Evolutionary conservation across 1,140 invertebrate species (phyloP).

Genomic region (Aphelinus atriplicis): DNA sequence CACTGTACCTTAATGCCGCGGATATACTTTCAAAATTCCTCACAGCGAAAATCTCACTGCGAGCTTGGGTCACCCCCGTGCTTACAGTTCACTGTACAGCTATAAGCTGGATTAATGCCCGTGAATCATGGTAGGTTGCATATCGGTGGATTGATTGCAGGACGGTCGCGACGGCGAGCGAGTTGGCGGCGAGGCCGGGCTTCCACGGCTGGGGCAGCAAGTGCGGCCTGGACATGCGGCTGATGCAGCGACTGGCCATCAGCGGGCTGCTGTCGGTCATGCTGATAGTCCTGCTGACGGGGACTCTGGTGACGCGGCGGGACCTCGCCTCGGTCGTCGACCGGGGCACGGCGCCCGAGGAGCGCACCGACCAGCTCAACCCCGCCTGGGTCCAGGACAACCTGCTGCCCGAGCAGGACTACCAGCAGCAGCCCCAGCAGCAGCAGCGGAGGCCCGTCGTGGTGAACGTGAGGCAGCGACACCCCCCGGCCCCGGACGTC

Average conservation of each 20-base stretch:
- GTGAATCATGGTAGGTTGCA: no score
- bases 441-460: constrained; percentile 60
- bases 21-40: no score
- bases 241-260: constrained; percentile 61
- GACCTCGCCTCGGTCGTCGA: constrained; percentile 57
- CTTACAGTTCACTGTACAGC: no score
- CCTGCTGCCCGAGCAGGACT: constrained; percentile 48
- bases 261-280: constrained; percentile 62
- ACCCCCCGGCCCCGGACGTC: constrained; percentile 54
- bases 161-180: background rate
- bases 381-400: constrained; percentile 59
- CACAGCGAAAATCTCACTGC: no score
- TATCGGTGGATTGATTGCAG: no score
- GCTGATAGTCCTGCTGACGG: constrained; percentile 60
- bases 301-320: constrained; percentile 57
- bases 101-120: no score
- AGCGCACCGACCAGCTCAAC: constrained; percentile 55
- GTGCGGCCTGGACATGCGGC: constrained; percentile 52
- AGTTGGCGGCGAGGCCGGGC: background rate
- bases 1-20: no score
- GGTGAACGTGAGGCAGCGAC: constrained; percentile 46
- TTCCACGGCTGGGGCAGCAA: background rate
- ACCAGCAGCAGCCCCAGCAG: constrained; percentile 26
- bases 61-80: no score
- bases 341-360: constrained; percentile 55